Conservation (phyloP, 2,113 vertebrate species). For the Otus sunia region DNA sequence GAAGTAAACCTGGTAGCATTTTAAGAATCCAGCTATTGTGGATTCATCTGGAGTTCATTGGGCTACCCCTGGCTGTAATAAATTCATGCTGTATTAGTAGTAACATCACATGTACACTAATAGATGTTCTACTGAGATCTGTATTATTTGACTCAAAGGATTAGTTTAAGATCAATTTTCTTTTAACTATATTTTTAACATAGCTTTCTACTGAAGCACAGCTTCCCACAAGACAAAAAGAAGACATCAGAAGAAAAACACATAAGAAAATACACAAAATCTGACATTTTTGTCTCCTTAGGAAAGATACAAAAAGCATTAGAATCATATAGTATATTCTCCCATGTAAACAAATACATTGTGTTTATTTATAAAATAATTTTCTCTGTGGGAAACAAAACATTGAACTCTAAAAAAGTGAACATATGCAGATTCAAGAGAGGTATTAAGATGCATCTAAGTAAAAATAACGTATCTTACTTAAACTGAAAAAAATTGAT, state of each 20-base stretch:
- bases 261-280: constrained; percentile 7
- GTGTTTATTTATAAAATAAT: neutral
- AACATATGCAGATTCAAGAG: neutral
- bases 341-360: neutral
- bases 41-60: constrained; percentile 64
- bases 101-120: constrained; percentile 49
- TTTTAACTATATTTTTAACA: constrained; percentile 12
- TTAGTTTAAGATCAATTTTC: constrained; percentile 52
- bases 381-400: neutral
- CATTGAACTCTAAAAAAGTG: neutral
- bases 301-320: neutral
- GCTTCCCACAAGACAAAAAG: neutral
- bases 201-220: neutral
- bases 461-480: neutral
- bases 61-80: constrained; percentile 45
- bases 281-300: neutral
- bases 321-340: neutral
- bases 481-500: neutral
- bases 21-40: constrained; percentile 57
- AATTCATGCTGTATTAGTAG: constrained; percentile 56
- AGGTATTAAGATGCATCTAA: neutral
- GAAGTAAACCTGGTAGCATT: constrained; percentile 58
- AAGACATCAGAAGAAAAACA: constrained; percentile 3
- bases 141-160: constrained; percentile 58
- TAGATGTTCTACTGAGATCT: constrained; percentile 52